A percentile compares a stretch with the other conserved stretches of the same genome.
Conservation (phyloP, 2,113 vertebrate species). For the Porphyrio hochstetteri region DNA sequence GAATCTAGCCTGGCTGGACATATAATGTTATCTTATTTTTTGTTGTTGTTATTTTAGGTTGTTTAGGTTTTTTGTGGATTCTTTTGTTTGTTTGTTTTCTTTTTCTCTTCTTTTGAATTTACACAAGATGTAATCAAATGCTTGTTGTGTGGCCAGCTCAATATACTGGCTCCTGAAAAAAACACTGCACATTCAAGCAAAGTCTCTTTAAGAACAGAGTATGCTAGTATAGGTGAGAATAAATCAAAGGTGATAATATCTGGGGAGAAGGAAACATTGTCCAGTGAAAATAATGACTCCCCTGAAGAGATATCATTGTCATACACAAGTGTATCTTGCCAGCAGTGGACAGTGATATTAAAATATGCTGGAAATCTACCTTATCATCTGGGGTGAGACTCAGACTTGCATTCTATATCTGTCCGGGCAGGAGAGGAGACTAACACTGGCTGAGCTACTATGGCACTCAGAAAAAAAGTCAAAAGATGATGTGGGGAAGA, state of each 20-base stretch:
- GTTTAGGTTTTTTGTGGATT: background rate
- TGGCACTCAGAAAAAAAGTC: background rate
- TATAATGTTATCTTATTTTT: background rate
- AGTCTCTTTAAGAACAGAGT: slow-evolving; percentile 10
- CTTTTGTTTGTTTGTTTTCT: background rate
- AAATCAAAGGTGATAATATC: slow-evolving; percentile 46
- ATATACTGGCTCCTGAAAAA: background rate
- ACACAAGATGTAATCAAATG: slow-evolving; percentile 1
- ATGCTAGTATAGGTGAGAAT: slow-evolving; percentile 8
- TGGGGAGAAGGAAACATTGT: background rate
- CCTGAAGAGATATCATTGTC: background rate
- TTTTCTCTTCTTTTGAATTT: background rate
- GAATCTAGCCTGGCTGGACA: background rate
- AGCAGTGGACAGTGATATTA: slow-evolving; percentile 4
- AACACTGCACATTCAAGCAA: background rate
- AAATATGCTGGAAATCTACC: background rate
- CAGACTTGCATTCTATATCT: background rate
- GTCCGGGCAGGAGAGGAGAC: background rate
- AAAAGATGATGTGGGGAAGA: background rate
- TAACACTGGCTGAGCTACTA: background rate
- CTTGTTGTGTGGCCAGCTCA: background rate
- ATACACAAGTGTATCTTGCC: background rate
- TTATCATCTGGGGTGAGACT: background rate
- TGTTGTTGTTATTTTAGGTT: too few relatives aligned
- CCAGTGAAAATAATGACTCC: background rate